These are phyloP conservation scores for Crotalus viridis DNA, from an alignment of 2,113 vertebrate genomes.

Conservation along the genomic window DNA sequence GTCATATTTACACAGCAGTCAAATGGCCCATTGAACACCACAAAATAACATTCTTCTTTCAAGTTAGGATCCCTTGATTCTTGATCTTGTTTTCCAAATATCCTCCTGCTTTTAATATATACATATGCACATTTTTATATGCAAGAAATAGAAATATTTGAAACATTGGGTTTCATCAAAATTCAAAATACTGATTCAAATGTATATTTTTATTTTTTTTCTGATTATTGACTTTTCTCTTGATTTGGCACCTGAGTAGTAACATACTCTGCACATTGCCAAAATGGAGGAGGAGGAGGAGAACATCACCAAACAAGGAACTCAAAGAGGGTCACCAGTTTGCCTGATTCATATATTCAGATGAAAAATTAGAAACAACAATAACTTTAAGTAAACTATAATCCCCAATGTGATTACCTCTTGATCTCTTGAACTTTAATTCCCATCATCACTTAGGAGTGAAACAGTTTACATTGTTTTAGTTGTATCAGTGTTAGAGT, in stretches of 20 bases:
- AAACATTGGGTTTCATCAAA: background rate
- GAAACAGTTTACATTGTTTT: background rate
- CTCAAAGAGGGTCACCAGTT: background rate
- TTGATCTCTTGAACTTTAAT: background rate
- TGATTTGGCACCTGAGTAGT: background rate
- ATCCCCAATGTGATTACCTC: background rate
- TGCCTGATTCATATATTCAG: background rate
- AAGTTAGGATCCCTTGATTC: background rate
- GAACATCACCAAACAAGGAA: background rate
- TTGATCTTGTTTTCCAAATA: background rate
- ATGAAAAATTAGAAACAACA: background rate
- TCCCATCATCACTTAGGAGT: background rate
- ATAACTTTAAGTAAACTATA: background rate
- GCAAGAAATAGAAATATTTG: background rate
- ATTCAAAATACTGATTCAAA: background rate
- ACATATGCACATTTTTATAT: background rate
- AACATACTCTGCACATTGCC: background rate
- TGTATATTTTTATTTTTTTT: background rate
- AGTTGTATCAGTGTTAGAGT: background rate
- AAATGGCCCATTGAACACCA: rapidly evolving
- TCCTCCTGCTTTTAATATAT: background rate
- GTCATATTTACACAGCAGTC: background rate
- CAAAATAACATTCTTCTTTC: rapidly evolving
- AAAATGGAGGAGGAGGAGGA: background rate
- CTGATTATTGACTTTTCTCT: background rate